Base-by-base conservation (phyloP, 2,888 invertebrate genomes). In the Panzeria rudis region DNA sequence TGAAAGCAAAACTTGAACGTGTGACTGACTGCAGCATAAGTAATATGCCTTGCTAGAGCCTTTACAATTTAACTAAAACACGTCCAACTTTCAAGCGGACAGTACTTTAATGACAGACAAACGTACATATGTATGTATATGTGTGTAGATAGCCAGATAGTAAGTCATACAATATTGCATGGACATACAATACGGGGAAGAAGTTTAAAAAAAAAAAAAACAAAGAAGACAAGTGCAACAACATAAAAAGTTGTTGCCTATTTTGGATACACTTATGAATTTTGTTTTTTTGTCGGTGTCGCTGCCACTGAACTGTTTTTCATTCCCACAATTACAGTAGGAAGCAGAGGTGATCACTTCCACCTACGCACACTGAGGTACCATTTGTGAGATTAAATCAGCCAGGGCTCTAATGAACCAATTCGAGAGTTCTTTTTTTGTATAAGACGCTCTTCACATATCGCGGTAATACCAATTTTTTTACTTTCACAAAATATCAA, bases 141-240 rank as follows among this genome's bases (percentile, higher is more conserved):
- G 0, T 47, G 8, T 47, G 17, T 2, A 64, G 8, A 41, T 54
- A 50, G 15, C 44, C 23, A 59, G 29, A 62, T 56, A 56, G 54
- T 54, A 76, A 76, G n/a, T 79, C 62, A 62, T 72, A 71, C 20
- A 61, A 69, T 8, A 71, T 32, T 35, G 62, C n/a, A 64, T 25
- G 50, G 41, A 72, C 66, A 59, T 66, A 50, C 32, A 77, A 41
- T 35, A 69, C 44, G 52, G 44, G 47, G 3, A 20, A 41, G 59
- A 35, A 69, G 44, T 20, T 35, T n/a, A n/a, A n/a, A n/a, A n/a
- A n/a, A n/a, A 52, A 68, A 66, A 13, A 41, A 15, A 41, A 41
- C 56, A 41, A 80, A 61, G 62, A 41, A 79, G 62, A 75, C 80
- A 80, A 77, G 52, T 73, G 68, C 77, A 77, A 73, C 84, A 81